Conservation (phyloP, 2,888 invertebrate genomes). For the Branchellion lobata region DNA sequence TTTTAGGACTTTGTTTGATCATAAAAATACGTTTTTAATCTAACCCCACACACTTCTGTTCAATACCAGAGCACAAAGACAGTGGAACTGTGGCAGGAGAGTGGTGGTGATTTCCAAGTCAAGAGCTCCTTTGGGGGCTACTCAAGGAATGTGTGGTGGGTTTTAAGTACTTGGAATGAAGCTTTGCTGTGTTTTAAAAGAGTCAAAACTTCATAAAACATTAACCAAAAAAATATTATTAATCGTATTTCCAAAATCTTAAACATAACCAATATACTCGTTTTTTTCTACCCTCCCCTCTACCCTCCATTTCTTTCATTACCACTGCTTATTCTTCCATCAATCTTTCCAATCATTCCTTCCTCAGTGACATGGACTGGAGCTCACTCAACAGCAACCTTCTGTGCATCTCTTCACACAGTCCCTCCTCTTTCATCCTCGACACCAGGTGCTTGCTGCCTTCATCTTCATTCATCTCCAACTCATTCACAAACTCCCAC, state of each 20-base stretch:
- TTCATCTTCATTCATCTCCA: no score
- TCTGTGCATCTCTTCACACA: background rate
- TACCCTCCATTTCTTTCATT: no score
- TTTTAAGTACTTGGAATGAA: no score
- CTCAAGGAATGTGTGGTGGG: constrained; percentile 11
- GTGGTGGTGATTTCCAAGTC: background rate
- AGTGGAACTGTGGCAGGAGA: background rate
- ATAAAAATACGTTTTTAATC: background rate
- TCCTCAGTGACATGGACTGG: background rate
- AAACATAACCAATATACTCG: no score
- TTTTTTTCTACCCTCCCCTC: no score
- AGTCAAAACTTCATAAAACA: no score
- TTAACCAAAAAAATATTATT: no score
- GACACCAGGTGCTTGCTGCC: background rate
- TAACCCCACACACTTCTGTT: background rate
- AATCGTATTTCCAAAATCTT: no score
- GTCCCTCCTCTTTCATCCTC: background rate
- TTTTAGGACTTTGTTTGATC: background rate
- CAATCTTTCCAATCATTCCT: background rate
- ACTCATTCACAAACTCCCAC: no score
- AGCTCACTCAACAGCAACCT: background rate
- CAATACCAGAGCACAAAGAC: constrained; percentile 1
- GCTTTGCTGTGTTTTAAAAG: no score
- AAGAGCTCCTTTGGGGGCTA: background rate
- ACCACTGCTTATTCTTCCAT: no score